Evolutionary conservation across 2,113 vertebrate species (phyloP).

Genomic region (Zosterops japonicus): DNA sequence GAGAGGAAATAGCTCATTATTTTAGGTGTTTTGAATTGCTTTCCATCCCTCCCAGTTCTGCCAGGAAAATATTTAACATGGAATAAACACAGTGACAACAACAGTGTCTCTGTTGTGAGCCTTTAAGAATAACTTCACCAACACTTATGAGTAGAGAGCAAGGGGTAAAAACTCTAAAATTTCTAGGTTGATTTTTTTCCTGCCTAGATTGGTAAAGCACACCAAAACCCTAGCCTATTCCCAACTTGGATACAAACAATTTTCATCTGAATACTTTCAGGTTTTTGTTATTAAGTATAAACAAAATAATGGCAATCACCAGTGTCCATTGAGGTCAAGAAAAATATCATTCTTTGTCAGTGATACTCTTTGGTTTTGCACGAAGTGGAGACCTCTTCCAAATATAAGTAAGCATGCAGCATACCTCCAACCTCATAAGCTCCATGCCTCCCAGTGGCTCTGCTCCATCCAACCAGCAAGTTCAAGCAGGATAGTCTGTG

Average conservation of each 20-base stretch:
- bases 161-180: neutral
- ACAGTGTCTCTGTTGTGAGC: neutral
- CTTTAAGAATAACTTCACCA: neutral
- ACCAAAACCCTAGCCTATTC: neutral
- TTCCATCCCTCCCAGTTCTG: neutral
- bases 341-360: neutral
- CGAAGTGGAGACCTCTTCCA: neutral
- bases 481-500: neutral
- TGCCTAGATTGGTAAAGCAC: neutral
- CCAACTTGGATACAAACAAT: neutral
- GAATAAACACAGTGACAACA: neutral
- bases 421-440: neutral
- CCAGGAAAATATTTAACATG: neutral
- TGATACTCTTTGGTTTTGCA: neutral
- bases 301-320: neutral
- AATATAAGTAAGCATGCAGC: neutral
- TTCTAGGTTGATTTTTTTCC: neutral
- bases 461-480: neutral
- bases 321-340: neutral
- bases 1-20: neutral
- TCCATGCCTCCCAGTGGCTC: neutral
- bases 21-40: constrained; percentile 2
- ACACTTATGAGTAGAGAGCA: neutral
- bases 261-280: neutral
- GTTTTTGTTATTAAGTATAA: neutral